Evolutionary conservation across 2,888 invertebrate genomes (phyloP), one percentile per base, ranked within the genome.

Genomic region (Dromius quadrimaculatus): DNA sequence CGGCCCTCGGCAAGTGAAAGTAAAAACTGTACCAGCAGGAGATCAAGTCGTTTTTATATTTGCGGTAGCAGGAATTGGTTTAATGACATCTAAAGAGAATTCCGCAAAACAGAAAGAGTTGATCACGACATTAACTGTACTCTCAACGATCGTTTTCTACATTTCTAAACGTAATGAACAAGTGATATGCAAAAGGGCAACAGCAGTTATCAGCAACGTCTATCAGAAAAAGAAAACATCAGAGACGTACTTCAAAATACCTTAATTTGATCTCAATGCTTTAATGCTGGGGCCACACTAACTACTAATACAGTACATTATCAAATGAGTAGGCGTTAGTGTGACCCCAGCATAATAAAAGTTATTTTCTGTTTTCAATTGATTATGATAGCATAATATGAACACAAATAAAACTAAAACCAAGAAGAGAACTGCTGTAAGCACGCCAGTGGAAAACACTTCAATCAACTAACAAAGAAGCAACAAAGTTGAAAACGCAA

Each of bases 141-240:
- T 13, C 28, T 6, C n/a, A 41, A 15, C 41, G 23, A 47, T 47
- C 47, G 38, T 19, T 28, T 20, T 20, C 36, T 59, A 34, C 59
- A 59, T 59, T 59, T 59, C 36, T 59, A 22, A 59, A 38, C 34
- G 57, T 34, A 54, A 11, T 23, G 57, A 6, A 34, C 36, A 17
- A 45, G 36, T 17, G 59, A 59, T 59, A 59, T 59, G 59, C 59
- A 59, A 59, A 59, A 34, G 59, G 59, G 47, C 47, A 47, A 41
- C 41, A 15, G 15, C 11, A n/a, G n/a, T 32, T 32, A 32, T 32
- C 5, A 32, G 9, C 5, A 9, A 32, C 32, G 5, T 32, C 6
- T 6, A 32, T 6, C 9, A 32, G 9, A 9, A 32, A 32, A 32
- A 32, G 9, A 32, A 32, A 32, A 6, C 32, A 32, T 32, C 32